phyloP scores from a whole-genome alignment of 2,888 invertebrate species.

The Prosopocoilus inquinatus region DNA sequence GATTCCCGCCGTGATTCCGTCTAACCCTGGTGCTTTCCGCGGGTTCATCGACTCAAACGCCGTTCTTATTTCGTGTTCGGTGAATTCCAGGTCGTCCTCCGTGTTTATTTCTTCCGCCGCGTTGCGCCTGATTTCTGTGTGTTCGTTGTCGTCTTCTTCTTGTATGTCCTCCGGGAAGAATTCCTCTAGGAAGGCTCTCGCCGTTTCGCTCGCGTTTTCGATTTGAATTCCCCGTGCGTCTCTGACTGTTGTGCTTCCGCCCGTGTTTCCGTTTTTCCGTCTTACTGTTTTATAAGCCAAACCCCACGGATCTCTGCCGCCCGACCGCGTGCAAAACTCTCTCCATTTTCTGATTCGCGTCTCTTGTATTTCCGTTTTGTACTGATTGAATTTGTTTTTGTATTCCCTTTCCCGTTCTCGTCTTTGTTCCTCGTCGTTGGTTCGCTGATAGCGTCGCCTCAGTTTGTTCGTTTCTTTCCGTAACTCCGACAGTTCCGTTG shows the following conservation, averaged over 20 bases:
- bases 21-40: constrained; percentile 8
- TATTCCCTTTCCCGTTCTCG: background rate
- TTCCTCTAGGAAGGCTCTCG: background rate
- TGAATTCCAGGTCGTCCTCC: background rate
- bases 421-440: background rate
- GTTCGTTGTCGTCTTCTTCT: background rate
- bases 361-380: constrained; percentile 4
- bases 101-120: background rate
- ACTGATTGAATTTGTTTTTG: background rate
- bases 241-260: background rate
- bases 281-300: constrained; percentile 10
- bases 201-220: constrained; percentile 2
- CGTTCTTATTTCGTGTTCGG: background rate
- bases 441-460: constrained; percentile 2
- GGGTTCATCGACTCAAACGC: constrained; percentile 6
- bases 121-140: background rate
- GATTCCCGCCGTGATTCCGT: constrained; percentile 14
- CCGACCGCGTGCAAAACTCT: constrained; percentile 10
- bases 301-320: constrained; percentile 19
- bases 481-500: constrained; percentile 9
- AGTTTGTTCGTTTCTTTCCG: constrained; percentile 1
- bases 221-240: constrained; percentile 1
- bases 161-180: constrained; percentile 13
- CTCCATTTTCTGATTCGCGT: constrained; percentile 10
- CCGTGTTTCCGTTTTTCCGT: background rate